Conservation (phyloP, 2,113 vertebrate species). For the Dicaeum eximium region DNA sequence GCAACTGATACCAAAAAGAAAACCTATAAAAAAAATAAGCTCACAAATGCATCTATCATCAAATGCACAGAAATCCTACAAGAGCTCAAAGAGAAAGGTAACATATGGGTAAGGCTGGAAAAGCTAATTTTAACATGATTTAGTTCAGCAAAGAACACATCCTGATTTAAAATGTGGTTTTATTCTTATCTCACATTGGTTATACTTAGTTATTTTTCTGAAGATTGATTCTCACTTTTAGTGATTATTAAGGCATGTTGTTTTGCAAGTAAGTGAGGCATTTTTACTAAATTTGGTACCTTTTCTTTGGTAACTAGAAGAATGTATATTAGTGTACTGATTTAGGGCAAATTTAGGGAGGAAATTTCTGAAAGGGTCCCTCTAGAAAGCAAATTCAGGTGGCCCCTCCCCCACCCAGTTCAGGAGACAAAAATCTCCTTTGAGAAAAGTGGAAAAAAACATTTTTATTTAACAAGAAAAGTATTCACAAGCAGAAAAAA, state of each 20-base stretch:
- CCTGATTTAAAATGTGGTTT: slow-evolving; percentile 41
- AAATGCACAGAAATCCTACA: not conserved
- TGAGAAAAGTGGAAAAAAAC: not conserved
- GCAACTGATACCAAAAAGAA: not conserved
- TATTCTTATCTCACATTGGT: slow-evolving; percentile 50
- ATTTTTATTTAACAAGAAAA: not conserved
- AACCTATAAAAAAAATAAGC: not conserved
- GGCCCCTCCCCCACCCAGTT: rapidly evolving
- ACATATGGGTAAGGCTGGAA: slow-evolving; percentile 52
- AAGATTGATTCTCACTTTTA: slow-evolving; percentile 13
- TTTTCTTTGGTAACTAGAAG: not conserved
- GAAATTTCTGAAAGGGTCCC: not conserved
- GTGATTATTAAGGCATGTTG: slow-evolving; percentile 18
- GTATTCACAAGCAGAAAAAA: not conserved
- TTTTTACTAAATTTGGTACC: slow-evolving; percentile 10
- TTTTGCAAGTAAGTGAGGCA: not conserved
- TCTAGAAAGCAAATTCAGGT: not conserved
- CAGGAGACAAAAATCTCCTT: not conserved
- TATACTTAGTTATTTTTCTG: slow-evolving; percentile 49
- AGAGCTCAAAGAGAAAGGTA: slow-evolving; percentile 49
- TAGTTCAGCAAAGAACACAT: slow-evolving; percentile 45
- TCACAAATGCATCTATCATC: not conserved
- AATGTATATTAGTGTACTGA: not conserved
- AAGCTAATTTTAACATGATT: slow-evolving; percentile 58
- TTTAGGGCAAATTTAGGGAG: not conserved